phyloP scores from a whole-genome alignment of 2,797 vertebrate species.

The Cynodonichthys magdalenae region DNA sequence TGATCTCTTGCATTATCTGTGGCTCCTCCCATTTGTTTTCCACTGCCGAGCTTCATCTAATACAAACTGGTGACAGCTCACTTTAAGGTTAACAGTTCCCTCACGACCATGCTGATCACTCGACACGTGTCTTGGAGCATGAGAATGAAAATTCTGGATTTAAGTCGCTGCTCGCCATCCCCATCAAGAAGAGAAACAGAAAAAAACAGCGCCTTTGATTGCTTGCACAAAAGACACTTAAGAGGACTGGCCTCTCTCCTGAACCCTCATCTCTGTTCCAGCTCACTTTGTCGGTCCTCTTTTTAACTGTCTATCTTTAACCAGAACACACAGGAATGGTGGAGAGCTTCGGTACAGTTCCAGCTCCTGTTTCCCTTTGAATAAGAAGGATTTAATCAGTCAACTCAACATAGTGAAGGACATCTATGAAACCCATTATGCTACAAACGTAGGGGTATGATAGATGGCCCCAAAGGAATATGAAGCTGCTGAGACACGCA shows the following conservation, averaged over 20 bases:
- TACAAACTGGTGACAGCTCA: slow-evolving; percentile 56
- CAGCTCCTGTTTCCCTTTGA: slow-evolving; percentile 60
- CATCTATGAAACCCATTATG: slow-evolving; percentile 73
- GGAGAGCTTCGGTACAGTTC: slow-evolving; percentile 54
- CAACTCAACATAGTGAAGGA: slow-evolving; percentile 75
- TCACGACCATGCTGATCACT: slow-evolving; percentile 16
- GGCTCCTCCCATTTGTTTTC: slow-evolving; percentile 58
- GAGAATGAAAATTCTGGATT: too few species aligned
- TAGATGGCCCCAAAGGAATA: slow-evolving; percentile 63
- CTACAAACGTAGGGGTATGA: slow-evolving; percentile 67
- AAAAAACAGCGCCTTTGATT: slow-evolving; percentile 49
- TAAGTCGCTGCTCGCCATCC: slow-evolving; percentile 11
- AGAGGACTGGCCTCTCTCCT: slow-evolving; percentile 28
- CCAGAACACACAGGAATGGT: slow-evolving; percentile 54
- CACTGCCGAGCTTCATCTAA: slow-evolving; percentile 51
- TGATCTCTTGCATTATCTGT: slow-evolving; percentile 55
- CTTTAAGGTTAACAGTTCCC: slow-evolving; percentile 68
- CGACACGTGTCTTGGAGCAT: slow-evolving; percentile 5
- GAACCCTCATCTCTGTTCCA: slow-evolving; percentile 25
- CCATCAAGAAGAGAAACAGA: slow-evolving; percentile 29
- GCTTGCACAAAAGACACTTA: slow-evolving; percentile 51
- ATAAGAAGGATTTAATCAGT: slow-evolving; percentile 77
- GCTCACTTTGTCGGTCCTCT: slow-evolving; percentile 40
- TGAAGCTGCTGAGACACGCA: slow-evolving; percentile 49
- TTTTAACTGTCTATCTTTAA: slow-evolving; percentile 62